Evolutionary conservation across 2,113 vertebrate genomes (phyloP).

Genomic region (Bufo gargarizans): DNA sequence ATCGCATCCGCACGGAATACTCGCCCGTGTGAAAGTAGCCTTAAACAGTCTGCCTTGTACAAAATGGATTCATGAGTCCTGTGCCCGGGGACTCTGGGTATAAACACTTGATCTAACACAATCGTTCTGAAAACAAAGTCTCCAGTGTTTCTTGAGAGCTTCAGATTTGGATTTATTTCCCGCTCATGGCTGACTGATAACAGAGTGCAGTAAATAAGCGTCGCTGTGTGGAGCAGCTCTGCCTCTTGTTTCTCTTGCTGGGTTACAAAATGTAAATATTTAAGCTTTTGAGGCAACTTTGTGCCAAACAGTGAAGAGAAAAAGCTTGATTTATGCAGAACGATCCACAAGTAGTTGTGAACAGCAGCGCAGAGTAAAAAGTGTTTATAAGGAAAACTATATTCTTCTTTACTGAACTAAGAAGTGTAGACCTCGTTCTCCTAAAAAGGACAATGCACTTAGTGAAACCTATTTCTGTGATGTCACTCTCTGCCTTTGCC

Average conservation of each 20-base stretch:
- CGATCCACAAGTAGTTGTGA: background rate
- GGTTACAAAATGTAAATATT: constrained; percentile 31
- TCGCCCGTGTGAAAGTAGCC: too few relatives aligned
- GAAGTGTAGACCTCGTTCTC: background rate
- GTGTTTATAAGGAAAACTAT: background rate
- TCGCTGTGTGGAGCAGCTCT: background rate
- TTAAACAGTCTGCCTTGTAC: background rate
- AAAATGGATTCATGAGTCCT: background rate
- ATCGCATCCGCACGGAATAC: too few relatives aligned
- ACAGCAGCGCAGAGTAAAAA: background rate
- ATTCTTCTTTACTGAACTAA: background rate
- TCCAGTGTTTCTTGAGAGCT: constrained; percentile 10
- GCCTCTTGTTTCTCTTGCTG: background rate
- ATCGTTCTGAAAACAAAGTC: background rate
- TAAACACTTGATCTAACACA: constrained; percentile 33
- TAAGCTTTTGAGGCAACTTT: background rate
- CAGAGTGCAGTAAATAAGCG: constrained; percentile 26
- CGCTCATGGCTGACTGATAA: constrained; percentile 1
- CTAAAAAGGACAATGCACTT: background rate
- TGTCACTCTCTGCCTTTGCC: background rate
- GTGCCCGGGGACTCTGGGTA: background rate
- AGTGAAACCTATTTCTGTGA: background rate
- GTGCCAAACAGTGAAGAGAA: background rate
- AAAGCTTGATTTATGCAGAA: background rate
- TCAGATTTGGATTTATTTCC: constrained; percentile 24